Evolutionary conservation across 2,888 invertebrate genomes (phyloP), one percentile per base, ranked within the genome.

Genomic region (Physocephala rufipes): DNA sequence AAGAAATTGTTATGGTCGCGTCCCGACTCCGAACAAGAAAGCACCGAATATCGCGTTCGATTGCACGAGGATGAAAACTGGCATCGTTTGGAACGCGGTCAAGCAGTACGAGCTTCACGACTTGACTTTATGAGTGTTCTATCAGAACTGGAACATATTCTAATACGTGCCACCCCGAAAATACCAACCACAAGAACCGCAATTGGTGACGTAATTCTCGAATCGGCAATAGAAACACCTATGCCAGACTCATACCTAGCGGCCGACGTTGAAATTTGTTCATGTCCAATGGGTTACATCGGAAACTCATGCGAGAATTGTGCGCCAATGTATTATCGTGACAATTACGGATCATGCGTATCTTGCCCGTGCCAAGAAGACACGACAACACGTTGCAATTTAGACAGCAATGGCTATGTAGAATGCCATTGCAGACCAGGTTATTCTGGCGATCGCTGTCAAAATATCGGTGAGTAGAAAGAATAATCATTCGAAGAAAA

Each of bases 291-390:
- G 0, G 96, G 95, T 1, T 95, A 95, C 80, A 87, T 87, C 13
- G 96, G 96, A 69, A 90, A 91, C 0, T 95, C 95, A 67, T 96
- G 96, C 81, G 95, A 96, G 85, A 86, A 82, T 7, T 95, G 95
- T 80, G 86, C 89, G 0, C 82, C 90, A 0, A 91, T 93, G 15
- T 91, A 91, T 84, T 95, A 94, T 84, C 89, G 91, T 71, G 92
- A 94, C 77, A 85, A 85, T 0, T 78, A 76, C 55, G 83, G 81
- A 9, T 72, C 80, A 4, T 86, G 95, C 78, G 87, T 86, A 4
- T 87, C 82, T 43, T 97, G 96, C 79, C 92, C 92, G 2, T 97
- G 97, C 91, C 79, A 82, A 58, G 77, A 79, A 30, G 79, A 81
- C n/a, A 77, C 80, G 2, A 79, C 77, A 59, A 75, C 74, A 28